Evolutionary conservation across 2,797 vertebrate species (phyloP), one percentile per base, ranked within the genome.

Genomic region (Gymnoscopelus microlampas): DNA sequence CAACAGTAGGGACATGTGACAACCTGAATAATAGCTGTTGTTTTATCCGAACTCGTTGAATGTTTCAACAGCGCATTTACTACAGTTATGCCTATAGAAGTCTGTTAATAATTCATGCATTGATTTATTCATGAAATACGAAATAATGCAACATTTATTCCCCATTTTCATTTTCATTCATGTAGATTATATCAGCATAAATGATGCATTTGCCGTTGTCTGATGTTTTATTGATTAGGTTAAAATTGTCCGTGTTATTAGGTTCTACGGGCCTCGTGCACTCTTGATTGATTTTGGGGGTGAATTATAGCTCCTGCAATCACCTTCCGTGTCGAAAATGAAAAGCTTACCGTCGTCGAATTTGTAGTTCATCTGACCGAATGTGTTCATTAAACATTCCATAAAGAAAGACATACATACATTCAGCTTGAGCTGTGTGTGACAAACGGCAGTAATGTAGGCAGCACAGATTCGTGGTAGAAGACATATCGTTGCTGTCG

Each of bases 191-290:
- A 53, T 59, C 56, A 53, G 35, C 13, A 64, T 71, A 65, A 65
- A 65, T 65, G 48, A 71, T 71, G 69, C 62, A 71, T 35, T 39
- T n/a, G 6, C 35, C 39, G 2, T 59, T 50, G 54, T 19, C 19
- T 14, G 8, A 47, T 59, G 62, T 71, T 64, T 71, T 71, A 71
- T 71, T 71, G 19, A 71, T 65, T n/a, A 47, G 48, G n/a, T 50
- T 53, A 2, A 56, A 49, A 35, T 29, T 59, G 5, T 2, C 53
- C 48, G 6, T 70, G 55, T 53, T 54, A 29, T 29, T 55, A 4
- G n/a, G 51, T 35, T 60, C 11, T 47, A 9, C 15, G 47, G 44
- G 44, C 29, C 44, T 14, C 19, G 0, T 23, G 35, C 44, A 9
- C 58, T 10, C 29, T 39, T 53, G 62, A 53, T 63, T 32, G 62